Evolutionary conservation across 2,797 vertebrate species (phyloP), one percentile per base, ranked within the genome.

Genomic region (Parambassis ranga): DNA sequence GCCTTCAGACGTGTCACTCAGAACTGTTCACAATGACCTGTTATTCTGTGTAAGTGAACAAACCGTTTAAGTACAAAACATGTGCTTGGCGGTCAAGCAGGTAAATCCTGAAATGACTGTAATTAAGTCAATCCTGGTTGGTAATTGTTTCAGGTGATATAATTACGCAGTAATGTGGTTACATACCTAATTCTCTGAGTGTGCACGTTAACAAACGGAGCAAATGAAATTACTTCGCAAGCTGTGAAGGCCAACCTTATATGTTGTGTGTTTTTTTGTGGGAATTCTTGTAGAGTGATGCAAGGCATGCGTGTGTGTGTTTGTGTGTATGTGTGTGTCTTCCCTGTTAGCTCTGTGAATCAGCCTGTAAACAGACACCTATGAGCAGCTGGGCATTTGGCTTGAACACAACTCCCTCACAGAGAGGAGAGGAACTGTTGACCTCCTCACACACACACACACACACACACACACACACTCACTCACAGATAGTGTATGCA

Each of bases 361-460:
- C 59, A 27, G 60, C 56, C 75, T 84, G 91, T 80, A 91, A 78
- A 87, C 59, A 51, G 84, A 90, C 92, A 89, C 94, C 94, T 91
- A 89, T 91, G 82, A 93, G 84, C 96, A 96, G 96, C 94, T 96
- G 96, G 94, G 88, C 58, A 89, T 87, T 95, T 96, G 94, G 94
- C 95, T 91, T 32, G 63, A 61, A 61, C 84, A 91, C 89, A 60
- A 59, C 87, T 69, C 90, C 74, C 71, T 72, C 64, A 58, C 71
- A 82, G 62, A 90, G 90, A 91, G 90, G 18, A 91, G 90, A 83
- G 74, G 91, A 92, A 76, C 60, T 81, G 82, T 90, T 91, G 93
- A 95, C 94, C 93, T 92, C 47, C 39, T 61, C 65, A 66, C 65
- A 71, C 56, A 72, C 93, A 92, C 94, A 92, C 91, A 91, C 93